Evolutionary conservation across 2,797 vertebrate species (phyloP).

Genomic region (Myripristis jacobus): DNA sequence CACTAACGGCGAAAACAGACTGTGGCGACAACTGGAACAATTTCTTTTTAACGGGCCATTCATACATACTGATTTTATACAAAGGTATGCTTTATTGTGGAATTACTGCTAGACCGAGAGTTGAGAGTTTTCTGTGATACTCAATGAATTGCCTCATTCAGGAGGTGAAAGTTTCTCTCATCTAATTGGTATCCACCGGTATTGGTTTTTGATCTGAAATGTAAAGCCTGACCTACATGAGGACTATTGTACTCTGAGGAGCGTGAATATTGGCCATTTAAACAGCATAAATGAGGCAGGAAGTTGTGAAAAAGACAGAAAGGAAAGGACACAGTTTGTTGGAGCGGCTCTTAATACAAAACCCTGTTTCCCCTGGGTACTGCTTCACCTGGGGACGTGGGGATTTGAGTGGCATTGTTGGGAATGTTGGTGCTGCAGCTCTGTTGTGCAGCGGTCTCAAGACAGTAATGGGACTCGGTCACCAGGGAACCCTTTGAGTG

Average conservation of each 20-base stretch:
- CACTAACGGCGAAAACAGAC: constrained; percentile 35
- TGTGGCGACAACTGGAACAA: constrained; percentile 18
- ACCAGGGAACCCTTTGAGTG: constrained; percentile 66
- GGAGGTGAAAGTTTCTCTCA: neutral
- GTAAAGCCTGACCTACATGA: neutral
- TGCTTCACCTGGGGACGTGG: constrained; percentile 30
- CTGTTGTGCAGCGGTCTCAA: constrained; percentile 72
- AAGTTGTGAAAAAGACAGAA: neutral
- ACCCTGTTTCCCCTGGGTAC: constrained; percentile 30
- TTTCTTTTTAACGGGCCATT: neutral
- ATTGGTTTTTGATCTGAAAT: neutral
- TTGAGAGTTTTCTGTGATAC: neutral
- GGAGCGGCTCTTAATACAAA: constrained; percentile 4
- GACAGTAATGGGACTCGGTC: constrained; percentile 76
- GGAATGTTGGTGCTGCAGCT: constrained; percentile 45
- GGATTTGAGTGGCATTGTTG: constrained; percentile 42
- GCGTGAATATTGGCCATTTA: neutral
- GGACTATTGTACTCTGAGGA: too few species aligned
- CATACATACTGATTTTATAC: too few species aligned
- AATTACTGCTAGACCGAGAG: constrained; percentile 12
- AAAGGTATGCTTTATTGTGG: neutral
- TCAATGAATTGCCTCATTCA: neutral
- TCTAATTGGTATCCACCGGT: neutral
- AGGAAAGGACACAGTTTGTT: neutral
- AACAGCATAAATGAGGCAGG: neutral